These are phyloP conservation scores for Tenthredo distinguenda DNA, from an alignment of 2,888 invertebrate species.

Conservation along the genomic window DNA sequence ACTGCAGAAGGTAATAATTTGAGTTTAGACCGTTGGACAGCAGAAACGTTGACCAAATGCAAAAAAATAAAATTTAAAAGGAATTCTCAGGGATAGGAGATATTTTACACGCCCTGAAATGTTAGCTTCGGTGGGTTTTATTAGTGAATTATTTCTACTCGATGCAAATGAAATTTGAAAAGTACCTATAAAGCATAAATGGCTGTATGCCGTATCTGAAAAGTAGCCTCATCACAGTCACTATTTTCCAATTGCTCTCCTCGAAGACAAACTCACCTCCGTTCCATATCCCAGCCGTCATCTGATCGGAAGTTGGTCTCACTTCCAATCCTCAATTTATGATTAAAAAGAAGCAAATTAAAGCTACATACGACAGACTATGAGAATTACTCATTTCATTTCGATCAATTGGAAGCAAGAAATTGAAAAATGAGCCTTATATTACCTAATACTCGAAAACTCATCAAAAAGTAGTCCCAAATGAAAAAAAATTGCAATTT, in stretches of 20 bases:
- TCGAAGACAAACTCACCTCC: constrained; percentile 80
- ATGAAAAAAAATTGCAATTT: neutral
- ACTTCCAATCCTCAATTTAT: constrained; percentile 71
- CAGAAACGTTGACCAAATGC: neutral
- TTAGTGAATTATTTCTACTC: neutral
- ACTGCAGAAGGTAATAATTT: constrained; percentile 57
- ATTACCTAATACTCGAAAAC: neutral
- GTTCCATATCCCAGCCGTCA: constrained; percentile 79
- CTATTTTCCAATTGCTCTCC: constrained; percentile 78
- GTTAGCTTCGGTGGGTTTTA: neutral
- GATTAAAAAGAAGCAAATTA: constrained; percentile 40
- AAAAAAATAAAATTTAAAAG: neutral
- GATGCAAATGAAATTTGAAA: constrained; percentile 59
- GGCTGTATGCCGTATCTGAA: constrained; percentile 81
- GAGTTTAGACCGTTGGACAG: neutral
- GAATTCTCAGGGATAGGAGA: neutral
- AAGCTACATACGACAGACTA: neutral
- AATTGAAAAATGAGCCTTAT: neutral
- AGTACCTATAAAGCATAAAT: constrained; percentile 76
- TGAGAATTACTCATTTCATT: neutral
- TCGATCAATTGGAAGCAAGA: neutral
- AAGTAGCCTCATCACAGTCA: constrained; percentile 78
- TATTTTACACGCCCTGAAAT: neutral
- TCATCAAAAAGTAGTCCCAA: neutral
- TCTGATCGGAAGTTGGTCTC: constrained; percentile 59